Evolutionary conservation across 2,888 invertebrate species (phyloP).

Genomic region (Cybosia mesomella): DNA sequence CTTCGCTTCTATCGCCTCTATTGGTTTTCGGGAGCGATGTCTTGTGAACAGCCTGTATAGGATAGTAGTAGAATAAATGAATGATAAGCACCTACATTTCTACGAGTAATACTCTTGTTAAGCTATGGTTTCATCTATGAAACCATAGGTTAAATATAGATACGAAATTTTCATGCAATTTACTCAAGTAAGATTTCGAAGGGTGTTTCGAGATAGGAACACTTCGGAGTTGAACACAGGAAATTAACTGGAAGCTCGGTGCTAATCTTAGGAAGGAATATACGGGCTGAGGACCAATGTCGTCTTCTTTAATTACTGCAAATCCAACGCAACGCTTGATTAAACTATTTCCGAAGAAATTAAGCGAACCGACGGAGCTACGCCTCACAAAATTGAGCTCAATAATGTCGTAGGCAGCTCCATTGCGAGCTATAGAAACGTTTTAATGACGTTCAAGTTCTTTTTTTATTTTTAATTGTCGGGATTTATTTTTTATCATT

Average conservation of each 20-base stretch:
- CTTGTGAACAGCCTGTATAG: too few species aligned
- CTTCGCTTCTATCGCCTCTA: too few species aligned
- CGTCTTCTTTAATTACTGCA: constrained; percentile 73
- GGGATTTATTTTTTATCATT: too few species aligned
- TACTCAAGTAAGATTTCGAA: constrained; percentile 41
- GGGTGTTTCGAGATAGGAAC: constrained; percentile 59
- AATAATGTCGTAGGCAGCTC: constrained; percentile 42
- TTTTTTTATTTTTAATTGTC: constrained; percentile 15
- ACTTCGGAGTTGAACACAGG: constrained; percentile 65
- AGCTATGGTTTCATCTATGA: too few species aligned
- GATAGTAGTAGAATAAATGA: too few species aligned
- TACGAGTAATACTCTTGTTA: too few species aligned
- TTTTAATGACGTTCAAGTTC: constrained; percentile 26
- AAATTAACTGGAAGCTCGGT: constrained; percentile 74
- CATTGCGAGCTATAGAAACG: constrained; percentile 33
- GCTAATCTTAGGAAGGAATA: constrained; percentile 78
- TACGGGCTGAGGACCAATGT: constrained; percentile 59
- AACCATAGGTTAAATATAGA: background rate
- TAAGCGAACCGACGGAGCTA: constrained; percentile 52
- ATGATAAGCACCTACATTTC: too few species aligned
- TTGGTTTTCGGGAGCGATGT: too few species aligned
- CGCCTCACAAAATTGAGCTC: constrained; percentile 54
- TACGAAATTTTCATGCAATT: constrained; percentile 10
- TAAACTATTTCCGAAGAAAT: constrained; percentile 72
- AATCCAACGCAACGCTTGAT: constrained; percentile 69